Percentiles rank a stretch among this genome's conserved stretches.
These are phyloP conservation scores for Pandemis cinnamomeana DNA, from an alignment of 2,888 invertebrate genomes.

Conservation along the genomic window DNA sequence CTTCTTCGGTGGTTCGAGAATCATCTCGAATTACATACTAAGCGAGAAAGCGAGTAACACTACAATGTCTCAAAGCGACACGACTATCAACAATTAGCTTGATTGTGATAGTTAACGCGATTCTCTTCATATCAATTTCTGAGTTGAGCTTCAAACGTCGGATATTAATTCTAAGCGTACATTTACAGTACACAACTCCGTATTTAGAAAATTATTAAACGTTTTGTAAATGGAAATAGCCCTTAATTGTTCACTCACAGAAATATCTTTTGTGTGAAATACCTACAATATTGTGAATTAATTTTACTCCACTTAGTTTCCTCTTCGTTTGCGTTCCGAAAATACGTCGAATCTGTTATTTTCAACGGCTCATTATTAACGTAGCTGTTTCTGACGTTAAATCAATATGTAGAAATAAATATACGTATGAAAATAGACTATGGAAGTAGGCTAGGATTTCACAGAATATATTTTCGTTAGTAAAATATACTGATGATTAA, in stretches of 20 bases:
- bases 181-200: not conserved
- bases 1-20: not conserved
- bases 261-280: not conserved
- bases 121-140: not conserved
- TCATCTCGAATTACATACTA: not conserved
- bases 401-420: not conserved
- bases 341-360: constrained; percentile 2
- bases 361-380: not conserved
- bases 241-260: not conserved
- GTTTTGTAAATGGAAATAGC: not conserved
- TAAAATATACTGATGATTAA: no score
- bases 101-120: not conserved
- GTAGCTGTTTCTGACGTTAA: not conserved
- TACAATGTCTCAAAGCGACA: not conserved
- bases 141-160: not conserved
- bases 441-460: no score
- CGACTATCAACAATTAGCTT: not conserved
- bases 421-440: not conserved
- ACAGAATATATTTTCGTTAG: no score
- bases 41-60: not conserved
- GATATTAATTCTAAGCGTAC: not conserved
- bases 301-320: not conserved
- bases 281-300: not conserved
- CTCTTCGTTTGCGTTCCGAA: not conserved
- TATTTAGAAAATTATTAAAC: not conserved